These are phyloP conservation scores for Hirtodrosophila confusa DNA, from an alignment of 2,888 invertebrate species.

Conservation along the genomic window DNA sequence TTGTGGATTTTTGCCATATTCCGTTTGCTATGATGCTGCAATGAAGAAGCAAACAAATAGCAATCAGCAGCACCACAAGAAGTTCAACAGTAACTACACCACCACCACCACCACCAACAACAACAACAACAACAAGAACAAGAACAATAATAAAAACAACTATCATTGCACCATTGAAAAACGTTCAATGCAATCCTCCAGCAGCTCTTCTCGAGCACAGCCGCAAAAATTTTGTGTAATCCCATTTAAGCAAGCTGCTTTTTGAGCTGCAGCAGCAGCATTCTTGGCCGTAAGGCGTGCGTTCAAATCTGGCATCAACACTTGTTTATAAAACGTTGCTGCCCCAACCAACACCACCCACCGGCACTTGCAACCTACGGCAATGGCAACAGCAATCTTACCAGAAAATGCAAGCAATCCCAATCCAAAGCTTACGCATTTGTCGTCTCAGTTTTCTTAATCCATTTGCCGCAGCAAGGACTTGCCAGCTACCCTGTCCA, in stretches of 20 bases:
- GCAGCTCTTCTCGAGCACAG: conserved; percentile 4
- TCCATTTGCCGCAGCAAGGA: conserved; percentile 41
- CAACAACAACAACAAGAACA: too few relatives aligned
- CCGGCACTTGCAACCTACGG: too few relatives aligned
- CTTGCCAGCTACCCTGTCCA: conserved; percentile 25
- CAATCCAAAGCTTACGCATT: conserved; percentile 60
- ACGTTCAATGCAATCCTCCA: conserved; percentile 36
- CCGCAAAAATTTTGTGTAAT: conserved; percentile 58
- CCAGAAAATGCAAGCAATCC: conserved; percentile 27
- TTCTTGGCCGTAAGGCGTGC: conserved; percentile 43
- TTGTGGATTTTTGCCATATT: conserved; percentile 5
- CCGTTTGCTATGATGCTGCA: conserved; percentile 25
- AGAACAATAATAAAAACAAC: conserved; percentile 16
- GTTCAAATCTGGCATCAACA: conserved; percentile 64
- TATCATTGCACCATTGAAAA: conserved; percentile 59
- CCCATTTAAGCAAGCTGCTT: conserved; percentile 66
- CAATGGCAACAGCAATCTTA: conserved; percentile 4
- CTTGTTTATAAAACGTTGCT: conserved; percentile 62
- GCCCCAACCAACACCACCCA: neutral
- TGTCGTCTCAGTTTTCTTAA: conserved; percentile 57
- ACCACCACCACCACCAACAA: too few relatives aligned
- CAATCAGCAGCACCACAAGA: conserved; percentile 47
- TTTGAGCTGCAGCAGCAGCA: conserved; percentile 45
- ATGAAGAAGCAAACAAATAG: conserved; percentile 51
- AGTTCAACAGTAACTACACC: conserved; percentile 33